phyloP scores from a whole-genome alignment of 2,888 invertebrate species.

The Octodonta nipae region DNA sequence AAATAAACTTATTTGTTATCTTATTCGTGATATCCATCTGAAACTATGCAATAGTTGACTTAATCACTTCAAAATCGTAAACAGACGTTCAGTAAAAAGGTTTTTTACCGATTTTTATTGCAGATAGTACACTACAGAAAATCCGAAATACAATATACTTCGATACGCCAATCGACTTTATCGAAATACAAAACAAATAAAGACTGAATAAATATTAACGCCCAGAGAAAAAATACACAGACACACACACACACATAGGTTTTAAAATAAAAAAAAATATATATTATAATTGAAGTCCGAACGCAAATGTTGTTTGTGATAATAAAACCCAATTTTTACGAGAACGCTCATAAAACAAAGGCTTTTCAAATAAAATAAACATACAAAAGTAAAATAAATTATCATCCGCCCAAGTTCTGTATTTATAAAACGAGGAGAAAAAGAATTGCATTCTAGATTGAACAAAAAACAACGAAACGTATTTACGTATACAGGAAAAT shows the following conservation, averaged over 20 bases:
- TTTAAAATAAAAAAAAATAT: conserved; percentile 3
- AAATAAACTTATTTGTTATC: too few relatives aligned
- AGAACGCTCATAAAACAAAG: conserved; percentile 33
- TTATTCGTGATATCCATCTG: too few relatives aligned
- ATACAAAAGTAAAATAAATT: conserved; percentile 32
- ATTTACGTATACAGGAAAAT: conserved; percentile 22
- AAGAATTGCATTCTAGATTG: conserved; percentile 26
- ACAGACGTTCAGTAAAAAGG: too few relatives aligned
- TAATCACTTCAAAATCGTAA: too few relatives aligned
- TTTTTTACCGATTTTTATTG: too few relatives aligned
- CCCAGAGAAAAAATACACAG: neutral
- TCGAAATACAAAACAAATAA: neutral
- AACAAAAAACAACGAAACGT: conserved; percentile 22
- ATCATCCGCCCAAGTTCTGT: conserved; percentile 30
- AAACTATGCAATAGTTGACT: too few relatives aligned
- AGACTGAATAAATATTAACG: neutral
- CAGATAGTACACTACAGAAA: too few relatives aligned
- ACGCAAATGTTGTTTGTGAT: conserved; percentile 36
- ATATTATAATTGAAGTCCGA: conserved; percentile 19
- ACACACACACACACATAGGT: conserved; percentile 14
- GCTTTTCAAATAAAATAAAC: conserved; percentile 29
- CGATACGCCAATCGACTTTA: too few relatives aligned
- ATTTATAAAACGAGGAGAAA: conserved; percentile 28
- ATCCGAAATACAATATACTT: too few relatives aligned
- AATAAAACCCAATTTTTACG: conserved; percentile 37